phyloP scores from a whole-genome alignment of 2,113 vertebrate species.

The Nestor notabilis region DNA sequence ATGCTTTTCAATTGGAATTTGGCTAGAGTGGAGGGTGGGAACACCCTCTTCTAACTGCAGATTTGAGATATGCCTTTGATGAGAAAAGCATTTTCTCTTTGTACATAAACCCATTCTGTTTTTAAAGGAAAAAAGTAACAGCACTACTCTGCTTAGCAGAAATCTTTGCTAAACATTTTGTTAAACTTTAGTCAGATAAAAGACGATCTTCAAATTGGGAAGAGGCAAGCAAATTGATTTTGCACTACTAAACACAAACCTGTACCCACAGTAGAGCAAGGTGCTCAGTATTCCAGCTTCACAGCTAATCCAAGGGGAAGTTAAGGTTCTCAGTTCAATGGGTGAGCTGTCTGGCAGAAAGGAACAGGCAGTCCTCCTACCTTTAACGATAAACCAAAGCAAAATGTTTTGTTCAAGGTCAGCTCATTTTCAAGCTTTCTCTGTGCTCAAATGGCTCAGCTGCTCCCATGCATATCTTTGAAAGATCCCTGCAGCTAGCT shows the following conservation, averaged over 20 bases:
- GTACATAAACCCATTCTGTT: not conserved
- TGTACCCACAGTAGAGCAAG: not conserved
- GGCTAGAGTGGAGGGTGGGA: not conserved
- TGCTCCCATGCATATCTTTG: slow-evolving; percentile 12
- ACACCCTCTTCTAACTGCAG: not conserved
- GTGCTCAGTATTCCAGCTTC: not conserved
- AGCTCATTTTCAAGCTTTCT: slow-evolving; percentile 45
- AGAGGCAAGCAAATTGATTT: not conserved
- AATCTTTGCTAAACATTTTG: not conserved
- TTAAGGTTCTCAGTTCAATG: not conserved
- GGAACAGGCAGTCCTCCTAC: not conserved
- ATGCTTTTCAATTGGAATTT: slow-evolving; percentile 57
- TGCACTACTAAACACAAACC: not conserved
- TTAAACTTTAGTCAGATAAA: not conserved
- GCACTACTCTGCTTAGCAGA: not conserved
- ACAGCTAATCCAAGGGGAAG: not conserved
- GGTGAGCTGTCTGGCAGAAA: not conserved
- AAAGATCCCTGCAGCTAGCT: slow-evolving; percentile 23
- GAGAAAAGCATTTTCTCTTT: not conserved
- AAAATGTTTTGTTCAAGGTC: slow-evolving; percentile 42
- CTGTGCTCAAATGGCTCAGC: not conserved
- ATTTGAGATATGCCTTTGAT: not conserved
- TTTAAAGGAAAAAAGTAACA: not conserved
- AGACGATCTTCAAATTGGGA: not conserved
- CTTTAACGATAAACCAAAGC: slow-evolving; percentile 1